Percentiles rank a stretch among this genome's conserved stretches.
Evolutionary conservation across 2,113 vertebrate genomes (phyloP).

Genomic region (Peromyscus maniculatus): DNA sequence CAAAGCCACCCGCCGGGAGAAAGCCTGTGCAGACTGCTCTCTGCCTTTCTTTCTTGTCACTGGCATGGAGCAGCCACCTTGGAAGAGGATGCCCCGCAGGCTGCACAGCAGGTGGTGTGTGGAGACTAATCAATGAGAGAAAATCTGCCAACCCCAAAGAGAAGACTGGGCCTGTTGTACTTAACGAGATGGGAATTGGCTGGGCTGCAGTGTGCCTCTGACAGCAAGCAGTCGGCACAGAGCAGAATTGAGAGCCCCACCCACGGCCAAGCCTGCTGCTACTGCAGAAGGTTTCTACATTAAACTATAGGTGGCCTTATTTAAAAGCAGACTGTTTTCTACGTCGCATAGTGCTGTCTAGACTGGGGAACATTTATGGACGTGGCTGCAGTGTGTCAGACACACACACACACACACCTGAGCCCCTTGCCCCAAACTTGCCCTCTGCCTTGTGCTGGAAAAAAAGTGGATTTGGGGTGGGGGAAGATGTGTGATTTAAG

Average conservation of each 20-base stretch:
- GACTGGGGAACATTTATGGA: slow-evolving; percentile 50
- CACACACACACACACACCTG: slow-evolving; percentile 18
- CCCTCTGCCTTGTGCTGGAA: neutral
- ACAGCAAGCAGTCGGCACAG: neutral
- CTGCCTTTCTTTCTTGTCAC: neutral
- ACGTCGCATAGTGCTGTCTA: slow-evolving; percentile 9
- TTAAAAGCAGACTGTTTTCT: slow-evolving; percentile 66
- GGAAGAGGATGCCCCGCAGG: neutral
- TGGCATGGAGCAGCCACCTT: neutral
- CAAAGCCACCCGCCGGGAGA: neutral
- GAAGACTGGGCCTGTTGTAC: neutral
- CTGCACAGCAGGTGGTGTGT: neutral
- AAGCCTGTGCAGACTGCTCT: neutral
- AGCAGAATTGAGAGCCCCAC: neutral
- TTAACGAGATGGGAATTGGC: neutral
- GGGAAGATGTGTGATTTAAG: slow-evolving; percentile 36
- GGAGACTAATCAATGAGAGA: neutral
- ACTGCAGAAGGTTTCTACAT: slow-evolving; percentile 23
- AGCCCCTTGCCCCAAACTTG: neutral
- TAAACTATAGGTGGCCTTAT: slow-evolving; percentile 55
- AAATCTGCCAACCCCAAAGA: neutral
- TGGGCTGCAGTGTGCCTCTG: neutral
- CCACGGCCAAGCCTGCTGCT: neutral
- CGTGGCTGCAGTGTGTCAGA: neutral
- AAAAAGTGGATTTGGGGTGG: neutral